These are phyloP conservation scores for Mystacides longicornis DNA, from an alignment of 2,888 invertebrate genomes.

Conservation along the genomic window DNA sequence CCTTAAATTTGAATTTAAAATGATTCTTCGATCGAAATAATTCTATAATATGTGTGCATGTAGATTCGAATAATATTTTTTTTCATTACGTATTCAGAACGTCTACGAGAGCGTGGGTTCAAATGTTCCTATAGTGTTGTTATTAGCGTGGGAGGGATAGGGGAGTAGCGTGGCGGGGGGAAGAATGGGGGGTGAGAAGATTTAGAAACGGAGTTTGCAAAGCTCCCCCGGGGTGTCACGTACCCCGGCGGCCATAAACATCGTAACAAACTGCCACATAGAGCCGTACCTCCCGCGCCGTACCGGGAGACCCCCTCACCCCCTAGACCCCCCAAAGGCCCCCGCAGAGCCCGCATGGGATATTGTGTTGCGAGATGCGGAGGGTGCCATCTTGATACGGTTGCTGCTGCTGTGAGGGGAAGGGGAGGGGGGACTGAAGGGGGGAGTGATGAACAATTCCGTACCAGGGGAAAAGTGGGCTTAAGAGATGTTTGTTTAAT, in stretches of 20 bases:
- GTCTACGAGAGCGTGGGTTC: not conserved
- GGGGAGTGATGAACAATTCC: not conserved
- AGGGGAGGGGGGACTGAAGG: not conserved
- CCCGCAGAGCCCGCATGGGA: not conserved
- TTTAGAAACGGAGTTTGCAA: not conserved
- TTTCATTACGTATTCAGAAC: conserved; percentile 13
- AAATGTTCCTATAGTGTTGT: not conserved
- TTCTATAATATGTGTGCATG: too few species aligned
- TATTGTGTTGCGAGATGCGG: not conserved
- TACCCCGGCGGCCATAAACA: conserved; percentile 41
- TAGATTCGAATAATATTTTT: too few species aligned
- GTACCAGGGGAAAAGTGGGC: not conserved
- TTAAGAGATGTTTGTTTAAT: not conserved
- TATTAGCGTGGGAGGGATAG: not conserved
- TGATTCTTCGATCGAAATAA: too few species aligned
- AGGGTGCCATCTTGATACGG: conserved; percentile 4
- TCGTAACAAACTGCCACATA: conserved; percentile 49
- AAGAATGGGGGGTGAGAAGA: conserved; percentile 2
- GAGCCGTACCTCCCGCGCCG: conserved; percentile 47
- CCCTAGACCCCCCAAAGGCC: not conserved
- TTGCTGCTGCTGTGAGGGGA: not conserved
- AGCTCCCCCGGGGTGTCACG: conserved; percentile 9
- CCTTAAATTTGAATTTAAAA: too few species aligned
- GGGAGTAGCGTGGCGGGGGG: not conserved
- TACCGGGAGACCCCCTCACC: conserved; percentile 31